Conservation (phyloP, 2,888 invertebrate species). For the Eupeodes latifasciatus region DNA sequence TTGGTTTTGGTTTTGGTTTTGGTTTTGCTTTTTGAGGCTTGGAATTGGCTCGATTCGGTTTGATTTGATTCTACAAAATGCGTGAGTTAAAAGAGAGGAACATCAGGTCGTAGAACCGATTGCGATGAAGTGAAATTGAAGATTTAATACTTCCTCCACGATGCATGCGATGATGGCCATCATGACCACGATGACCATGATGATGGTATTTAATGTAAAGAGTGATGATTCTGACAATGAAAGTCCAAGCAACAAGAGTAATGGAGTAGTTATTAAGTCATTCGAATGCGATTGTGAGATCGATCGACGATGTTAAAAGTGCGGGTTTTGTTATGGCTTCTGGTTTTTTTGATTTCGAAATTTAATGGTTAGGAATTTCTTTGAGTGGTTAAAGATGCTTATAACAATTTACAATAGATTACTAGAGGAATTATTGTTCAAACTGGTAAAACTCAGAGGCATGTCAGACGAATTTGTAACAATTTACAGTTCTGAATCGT, state of each 20-base stretch:
- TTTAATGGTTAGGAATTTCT: too few relatives aligned
- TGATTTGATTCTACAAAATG: background rate
- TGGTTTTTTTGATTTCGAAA: background rate
- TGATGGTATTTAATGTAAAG: conserved; percentile 23
- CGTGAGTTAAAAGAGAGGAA: conserved; percentile 1
- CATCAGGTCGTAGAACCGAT: conserved; percentile 46
- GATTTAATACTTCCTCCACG: conserved; percentile 51
- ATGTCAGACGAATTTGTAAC: too few relatives aligned
- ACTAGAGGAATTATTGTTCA: too few relatives aligned
- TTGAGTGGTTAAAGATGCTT: too few relatives aligned
- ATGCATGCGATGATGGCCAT: background rate
- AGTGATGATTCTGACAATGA: conserved; percentile 25
- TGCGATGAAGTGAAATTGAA: conserved; percentile 27
- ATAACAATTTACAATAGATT: too few relatives aligned
- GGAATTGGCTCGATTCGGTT: background rate
- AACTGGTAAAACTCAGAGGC: too few relatives aligned
- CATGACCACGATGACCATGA: conserved; percentile 22
- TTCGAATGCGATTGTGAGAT: background rate
- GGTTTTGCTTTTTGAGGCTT: too few relatives aligned
- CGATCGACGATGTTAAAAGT: background rate
- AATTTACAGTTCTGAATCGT: too few relatives aligned
- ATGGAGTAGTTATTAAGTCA: conserved; percentile 36
- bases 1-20: background rate
- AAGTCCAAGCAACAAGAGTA: conserved; percentile 7
- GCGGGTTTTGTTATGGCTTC: background rate